Evolutionary conservation across 2,797 vertebrate species (phyloP).

Genomic region (Phaenicophaeus curvirostris): DNA sequence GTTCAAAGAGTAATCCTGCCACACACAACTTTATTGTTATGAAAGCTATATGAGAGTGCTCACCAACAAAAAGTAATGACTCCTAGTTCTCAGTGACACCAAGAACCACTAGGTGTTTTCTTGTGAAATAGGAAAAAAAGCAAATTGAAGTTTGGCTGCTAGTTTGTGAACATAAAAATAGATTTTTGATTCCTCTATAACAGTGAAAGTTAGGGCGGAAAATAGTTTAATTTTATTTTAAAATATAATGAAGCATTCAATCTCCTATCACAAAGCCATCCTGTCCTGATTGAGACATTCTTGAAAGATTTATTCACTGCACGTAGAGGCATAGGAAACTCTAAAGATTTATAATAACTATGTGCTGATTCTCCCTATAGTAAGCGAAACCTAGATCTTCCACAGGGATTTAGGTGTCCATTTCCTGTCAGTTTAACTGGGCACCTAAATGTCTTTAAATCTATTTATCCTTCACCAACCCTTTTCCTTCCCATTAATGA

Average conservation of each 20-base stretch:
- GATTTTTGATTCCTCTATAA: neutral
- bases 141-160: neutral
- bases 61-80: neutral
- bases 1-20: conserved; percentile 1
- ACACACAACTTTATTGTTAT: neutral
- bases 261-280: neutral
- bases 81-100: neutral
- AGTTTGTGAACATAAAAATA: neutral
- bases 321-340: neutral
- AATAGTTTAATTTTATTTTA: neutral
- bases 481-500: neutral
- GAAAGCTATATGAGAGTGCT: neutral
- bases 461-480: neutral
- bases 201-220: neutral
- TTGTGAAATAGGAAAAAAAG: neutral
- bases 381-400: neutral
- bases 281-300: neutral
- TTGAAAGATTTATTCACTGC: neutral
- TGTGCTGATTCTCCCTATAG: neutral
- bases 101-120: neutral
- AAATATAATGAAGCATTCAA: neutral
- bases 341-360: neutral
- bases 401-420: neutral
- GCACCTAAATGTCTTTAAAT: neutral
- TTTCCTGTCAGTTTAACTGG: neutral